These are phyloP conservation scores for Theretra japonica DNA, from an alignment of 2,888 invertebrate genomes.

Conservation along the genomic window DNA sequence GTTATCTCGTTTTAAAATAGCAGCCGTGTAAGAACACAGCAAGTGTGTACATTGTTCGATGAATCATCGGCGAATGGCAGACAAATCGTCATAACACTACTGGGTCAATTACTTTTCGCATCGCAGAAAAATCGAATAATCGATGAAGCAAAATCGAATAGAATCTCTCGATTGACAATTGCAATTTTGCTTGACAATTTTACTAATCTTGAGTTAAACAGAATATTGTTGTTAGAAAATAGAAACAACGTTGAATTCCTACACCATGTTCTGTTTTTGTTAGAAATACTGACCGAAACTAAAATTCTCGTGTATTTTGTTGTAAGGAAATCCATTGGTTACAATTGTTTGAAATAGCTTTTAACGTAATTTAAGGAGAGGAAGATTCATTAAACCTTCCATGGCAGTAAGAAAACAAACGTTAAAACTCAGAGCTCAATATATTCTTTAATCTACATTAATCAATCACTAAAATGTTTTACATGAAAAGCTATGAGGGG, in stretches of 20 bases:
- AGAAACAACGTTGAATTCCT: no score
- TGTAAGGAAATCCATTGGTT: background rate
- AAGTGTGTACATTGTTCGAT: slow-evolving; percentile 40
- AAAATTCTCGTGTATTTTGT: background rate
- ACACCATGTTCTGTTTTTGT: background rate
- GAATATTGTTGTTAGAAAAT: no score
- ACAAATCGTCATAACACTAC: slow-evolving; percentile 10
- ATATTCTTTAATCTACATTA: no score
- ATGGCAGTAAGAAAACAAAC: background rate
- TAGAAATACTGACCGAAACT: background rate
- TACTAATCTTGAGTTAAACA: no score
- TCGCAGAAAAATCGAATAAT: background rate
- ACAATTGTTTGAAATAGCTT: slow-evolving; percentile 2
- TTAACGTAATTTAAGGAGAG: slow-evolving; percentile 3
- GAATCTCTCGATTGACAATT: background rate
- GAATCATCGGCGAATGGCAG: slow-evolving; percentile 44
- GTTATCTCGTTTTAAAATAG: slow-evolving; percentile 58
- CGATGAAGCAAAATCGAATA: background rate
- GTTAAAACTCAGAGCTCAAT: background rate
- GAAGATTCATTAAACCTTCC: background rate
- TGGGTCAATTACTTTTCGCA: slow-evolving; percentile 8
- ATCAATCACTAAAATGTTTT: no score
- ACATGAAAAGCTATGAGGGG: no score
- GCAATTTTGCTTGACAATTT: background rate
- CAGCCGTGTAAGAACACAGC: slow-evolving; percentile 50